Evolutionary conservation across 2,113 vertebrate genomes (phyloP).

Genomic region (Peromyscus californicus): DNA sequence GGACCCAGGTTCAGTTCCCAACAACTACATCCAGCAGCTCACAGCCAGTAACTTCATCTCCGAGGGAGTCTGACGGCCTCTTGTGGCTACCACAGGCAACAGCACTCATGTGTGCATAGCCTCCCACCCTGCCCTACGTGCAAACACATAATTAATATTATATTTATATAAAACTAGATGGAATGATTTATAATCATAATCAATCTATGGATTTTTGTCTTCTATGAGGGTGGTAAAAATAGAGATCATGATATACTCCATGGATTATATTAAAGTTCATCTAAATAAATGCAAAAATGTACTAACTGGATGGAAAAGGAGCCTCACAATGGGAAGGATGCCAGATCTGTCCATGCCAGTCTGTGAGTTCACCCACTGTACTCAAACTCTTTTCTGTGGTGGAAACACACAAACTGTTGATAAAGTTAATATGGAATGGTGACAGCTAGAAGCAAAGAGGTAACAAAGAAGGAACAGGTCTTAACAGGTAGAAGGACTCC

Average conservation of each 20-base stretch:
- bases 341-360: neutral
- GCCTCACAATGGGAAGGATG: neutral
- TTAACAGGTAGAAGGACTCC: neutral
- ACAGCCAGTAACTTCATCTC: neutral
- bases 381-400: neutral
- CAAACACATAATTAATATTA: neutral
- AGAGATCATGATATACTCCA: neutral
- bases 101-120: neutral
- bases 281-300: neutral
- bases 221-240: neutral
- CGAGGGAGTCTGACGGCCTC: neutral
- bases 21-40: neutral
- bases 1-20: neutral
- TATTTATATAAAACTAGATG: neutral
- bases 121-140: too few relatives aligned
- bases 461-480: neutral
- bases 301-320: neutral
- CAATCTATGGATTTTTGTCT: neutral
- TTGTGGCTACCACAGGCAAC: neutral
- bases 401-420: neutral
- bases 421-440: neutral
- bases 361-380: neutral
- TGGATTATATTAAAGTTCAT: constrained; percentile 5
- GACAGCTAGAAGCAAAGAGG: neutral
- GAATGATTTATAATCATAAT: neutral